Evolutionary conservation across 37 sponge, comb jelly and placozoan genomes (phyloP), one percentile per base, ranked within the genome.

Genomic region (Lycopodina hypogea): DNA sequence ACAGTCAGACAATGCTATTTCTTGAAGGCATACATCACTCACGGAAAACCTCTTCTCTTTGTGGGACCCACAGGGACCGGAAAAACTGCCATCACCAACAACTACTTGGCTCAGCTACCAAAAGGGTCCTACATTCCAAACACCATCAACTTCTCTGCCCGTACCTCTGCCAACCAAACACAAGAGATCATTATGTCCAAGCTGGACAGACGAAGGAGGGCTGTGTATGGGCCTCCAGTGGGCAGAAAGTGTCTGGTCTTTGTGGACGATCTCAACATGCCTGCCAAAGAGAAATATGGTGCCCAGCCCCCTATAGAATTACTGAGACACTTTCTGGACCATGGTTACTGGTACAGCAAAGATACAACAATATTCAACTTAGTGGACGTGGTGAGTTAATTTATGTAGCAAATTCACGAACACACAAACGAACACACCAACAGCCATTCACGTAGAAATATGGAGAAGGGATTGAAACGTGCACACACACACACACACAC

Each of bases 241-340:
- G 95, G 93, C 17, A 95, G 88, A 77, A 92, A 82, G 65, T 83
- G 83, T 59, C 79, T 97, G 38, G 89, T 95, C 62, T 97, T 97
- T 84, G 99, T 97, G 67, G 99, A 97, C 68, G 99, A 97, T 53
- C 84, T 97, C 37, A 97, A 97, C 87, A 97, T 97, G 99, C 99
- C 99, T 14, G 89, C 90, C 33, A 97, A 97, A 53, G 99, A 97
- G 91, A 87, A 88, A 58, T 97, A 97, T 55, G 99, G 99, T 32
- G 99, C 99, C 37, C 99, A 97, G 80, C 99, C 99, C 15, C 99
- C 99, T 22, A 90, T 97, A 30, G 99, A 97, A 81, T 81, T 97
- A 42, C 83, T 97, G 56, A 79, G 99, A 81, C 97, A 97, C 74
- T 95, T 93, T 87, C 51, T 90, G 57, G 99, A 97, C 78, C 90